Percentiles rank a stretch among this genome's conserved stretches.
Conservation (phyloP, 2,797 vertebrate genomes). For the Sebastiscus tertius region DNA sequence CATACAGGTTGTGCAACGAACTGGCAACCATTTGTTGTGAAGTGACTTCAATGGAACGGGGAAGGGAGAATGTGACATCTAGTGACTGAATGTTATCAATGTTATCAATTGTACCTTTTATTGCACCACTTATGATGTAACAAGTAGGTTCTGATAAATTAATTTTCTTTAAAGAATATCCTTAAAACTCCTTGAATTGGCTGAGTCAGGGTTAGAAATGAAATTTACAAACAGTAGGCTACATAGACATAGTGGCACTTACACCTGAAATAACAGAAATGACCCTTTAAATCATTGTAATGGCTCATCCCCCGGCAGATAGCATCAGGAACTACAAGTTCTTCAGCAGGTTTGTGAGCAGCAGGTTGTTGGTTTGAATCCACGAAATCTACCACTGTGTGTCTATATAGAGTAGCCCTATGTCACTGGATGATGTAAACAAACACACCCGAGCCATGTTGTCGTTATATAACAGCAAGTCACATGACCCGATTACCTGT, state of each 20-base stretch:
- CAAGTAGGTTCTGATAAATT: too few species aligned
- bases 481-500: conserved; percentile 46
- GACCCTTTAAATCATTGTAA: too few species aligned
- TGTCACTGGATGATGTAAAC: not conserved
- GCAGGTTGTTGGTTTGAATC: not conserved
- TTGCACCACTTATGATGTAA: too few species aligned
- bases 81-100: too few species aligned
- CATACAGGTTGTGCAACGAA: too few species aligned
- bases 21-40: too few species aligned
- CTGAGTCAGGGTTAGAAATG: not conserved
- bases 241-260: not conserved
- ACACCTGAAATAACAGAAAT: not conserved
- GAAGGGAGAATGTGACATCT: too few species aligned
- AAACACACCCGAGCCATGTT: not conserved
- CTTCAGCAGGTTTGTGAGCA: not conserved
- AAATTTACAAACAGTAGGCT: too few species aligned
- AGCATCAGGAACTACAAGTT: not conserved
- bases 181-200: not conserved
- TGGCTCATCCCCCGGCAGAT: not conserved
- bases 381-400: not conserved
- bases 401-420: not conserved
- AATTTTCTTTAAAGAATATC: not conserved
- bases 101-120: too few species aligned
- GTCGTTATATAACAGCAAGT: conserved; percentile 28
- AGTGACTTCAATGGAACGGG: too few species aligned